phyloP scores from a whole-genome alignment of 2,797 vertebrate species.

The Orientallactaga sibirica region DNA sequence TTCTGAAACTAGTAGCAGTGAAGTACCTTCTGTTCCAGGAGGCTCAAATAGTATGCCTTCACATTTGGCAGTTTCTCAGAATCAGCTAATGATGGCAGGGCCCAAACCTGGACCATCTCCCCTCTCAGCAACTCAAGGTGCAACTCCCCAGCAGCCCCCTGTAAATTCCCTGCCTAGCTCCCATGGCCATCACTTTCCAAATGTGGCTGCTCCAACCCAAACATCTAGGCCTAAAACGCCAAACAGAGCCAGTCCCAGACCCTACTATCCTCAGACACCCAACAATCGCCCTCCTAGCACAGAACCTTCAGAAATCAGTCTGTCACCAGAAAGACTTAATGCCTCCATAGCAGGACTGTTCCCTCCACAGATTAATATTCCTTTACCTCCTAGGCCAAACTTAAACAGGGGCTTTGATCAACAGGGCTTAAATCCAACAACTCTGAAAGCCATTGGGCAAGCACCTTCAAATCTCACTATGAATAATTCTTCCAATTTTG shows the following conservation, averaged over 20 bases:
- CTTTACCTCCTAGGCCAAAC: slow-evolving; percentile 96
- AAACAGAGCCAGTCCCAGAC: slow-evolving; percentile 97
- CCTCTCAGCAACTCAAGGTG: slow-evolving; percentile 92
- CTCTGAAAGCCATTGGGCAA: slow-evolving; percentile 98
- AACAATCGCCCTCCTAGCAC: slow-evolving; percentile 99
- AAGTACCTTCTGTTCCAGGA: slow-evolving; percentile 91
- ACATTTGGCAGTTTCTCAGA: slow-evolving; percentile 94
- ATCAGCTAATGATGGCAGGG: slow-evolving; percentile 92
- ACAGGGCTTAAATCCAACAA: slow-evolving; percentile 99
- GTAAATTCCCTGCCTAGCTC: slow-evolving; percentile 90
- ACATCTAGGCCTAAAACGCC: slow-evolving; percentile 98
- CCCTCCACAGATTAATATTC: slow-evolving; percentile 99
- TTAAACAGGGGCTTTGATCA: slow-evolving; percentile 98
- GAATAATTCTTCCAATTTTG: slow-evolving; percentile 90
- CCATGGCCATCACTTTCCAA: slow-evolving; percentile 95
- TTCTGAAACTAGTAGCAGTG: slow-evolving; percentile 91
- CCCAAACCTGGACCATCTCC: slow-evolving; percentile 93
- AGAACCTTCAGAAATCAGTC: slow-evolving; percentile 98
- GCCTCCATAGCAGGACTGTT: slow-evolving; percentile 99
- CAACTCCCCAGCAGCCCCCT: slow-evolving; percentile 94
- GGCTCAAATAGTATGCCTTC: slow-evolving; percentile 91
- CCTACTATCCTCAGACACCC: slow-evolving; percentile 97
- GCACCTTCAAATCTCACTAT: slow-evolving; percentile 94
- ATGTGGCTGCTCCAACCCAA: slow-evolving; percentile 94
- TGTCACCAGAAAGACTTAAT: slow-evolving; percentile 98